Evolutionary conservation across 1,140 invertebrate species (phyloP).

Genomic region (Orussus abietinus): DNA sequence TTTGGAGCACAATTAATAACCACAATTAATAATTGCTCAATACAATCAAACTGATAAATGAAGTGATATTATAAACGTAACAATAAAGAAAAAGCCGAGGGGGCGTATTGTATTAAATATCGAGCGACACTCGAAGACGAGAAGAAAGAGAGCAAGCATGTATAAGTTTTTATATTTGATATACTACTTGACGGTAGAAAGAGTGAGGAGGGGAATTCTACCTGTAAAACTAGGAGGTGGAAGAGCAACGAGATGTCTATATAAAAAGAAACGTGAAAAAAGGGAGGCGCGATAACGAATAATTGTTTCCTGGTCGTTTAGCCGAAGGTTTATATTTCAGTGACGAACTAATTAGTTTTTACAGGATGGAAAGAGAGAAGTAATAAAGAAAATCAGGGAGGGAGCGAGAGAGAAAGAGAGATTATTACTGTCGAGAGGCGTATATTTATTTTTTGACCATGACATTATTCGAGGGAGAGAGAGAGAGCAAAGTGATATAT

Average conservation of each 20-base stretch:
- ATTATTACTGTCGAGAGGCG: conserved; percentile 34
- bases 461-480: conserved; percentile 36
- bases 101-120: conserved; percentile 43
- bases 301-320: conserved; percentile 38
- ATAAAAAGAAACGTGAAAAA: conserved; percentile 22
- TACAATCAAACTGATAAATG: conserved; percentile 45
- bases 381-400: conserved; percentile 11
- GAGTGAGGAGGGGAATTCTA: no score
- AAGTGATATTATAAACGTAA: conserved; percentile 43
- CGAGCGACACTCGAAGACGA: conserved; percentile 44
- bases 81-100: conserved; percentile 16
- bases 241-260: no score
- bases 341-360: conserved; percentile 36
- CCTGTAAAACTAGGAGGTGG: no score
- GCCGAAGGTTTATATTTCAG: conserved; percentile 39
- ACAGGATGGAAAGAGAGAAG: conserved; percentile 26
- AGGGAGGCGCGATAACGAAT: conserved; percentile 25
- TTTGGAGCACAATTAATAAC: conserved; percentile 29
- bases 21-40: conserved; percentile 37
- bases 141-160: no score
- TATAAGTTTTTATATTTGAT: conserved; percentile 52
- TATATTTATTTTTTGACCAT: conserved; percentile 50
- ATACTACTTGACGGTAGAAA: conserved; percentile 45
- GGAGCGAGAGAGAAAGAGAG: conserved; percentile 28
- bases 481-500: conserved; percentile 36